Percentiles rank a stretch among this genome's conserved stretches.
These are phyloP conservation scores for Entomyzon cyanotis DNA, from an alignment of 2,113 vertebrate species.

Conservation along the genomic window DNA sequence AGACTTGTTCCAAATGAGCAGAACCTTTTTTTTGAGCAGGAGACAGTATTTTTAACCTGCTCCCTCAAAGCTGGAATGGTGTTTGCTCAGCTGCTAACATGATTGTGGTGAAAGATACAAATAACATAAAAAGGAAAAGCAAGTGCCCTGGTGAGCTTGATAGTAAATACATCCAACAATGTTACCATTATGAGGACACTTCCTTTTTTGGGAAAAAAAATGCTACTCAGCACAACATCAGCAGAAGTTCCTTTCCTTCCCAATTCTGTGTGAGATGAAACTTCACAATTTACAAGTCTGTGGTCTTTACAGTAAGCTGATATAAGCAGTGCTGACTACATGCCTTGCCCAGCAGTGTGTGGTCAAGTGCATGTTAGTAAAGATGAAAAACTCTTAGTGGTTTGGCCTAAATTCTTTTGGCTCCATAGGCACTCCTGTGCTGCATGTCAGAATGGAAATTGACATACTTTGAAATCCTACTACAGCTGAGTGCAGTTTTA, in stretches of 20 bases:
- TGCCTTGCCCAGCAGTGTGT: background rate
- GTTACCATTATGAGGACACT: background rate
- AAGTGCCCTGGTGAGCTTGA: background rate
- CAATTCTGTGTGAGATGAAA: background rate
- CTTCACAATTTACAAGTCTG: background rate
- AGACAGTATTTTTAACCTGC: background rate
- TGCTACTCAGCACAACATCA: background rate
- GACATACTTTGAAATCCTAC: background rate
- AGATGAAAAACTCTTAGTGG: conserved; percentile 16
- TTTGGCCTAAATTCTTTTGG: conserved; percentile 25
- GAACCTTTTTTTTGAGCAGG: background rate
- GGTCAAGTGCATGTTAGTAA: background rate
- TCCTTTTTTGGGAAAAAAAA: background rate
- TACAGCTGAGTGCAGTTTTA: background rate
- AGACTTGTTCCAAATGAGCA: background rate
- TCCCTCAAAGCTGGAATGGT: background rate
- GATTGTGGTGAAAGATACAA: background rate
- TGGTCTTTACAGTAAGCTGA: conserved; percentile 33
- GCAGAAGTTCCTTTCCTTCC: conserved; percentile 42
- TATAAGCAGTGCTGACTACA: background rate
- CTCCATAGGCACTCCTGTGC: background rate
- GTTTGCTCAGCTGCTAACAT: background rate
- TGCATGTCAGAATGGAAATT: background rate
- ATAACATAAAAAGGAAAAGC: background rate
- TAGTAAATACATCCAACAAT: background rate